phyloP scores from a whole-genome alignment of 2,113 vertebrate species.

The Rhinogobius similis region DNA sequence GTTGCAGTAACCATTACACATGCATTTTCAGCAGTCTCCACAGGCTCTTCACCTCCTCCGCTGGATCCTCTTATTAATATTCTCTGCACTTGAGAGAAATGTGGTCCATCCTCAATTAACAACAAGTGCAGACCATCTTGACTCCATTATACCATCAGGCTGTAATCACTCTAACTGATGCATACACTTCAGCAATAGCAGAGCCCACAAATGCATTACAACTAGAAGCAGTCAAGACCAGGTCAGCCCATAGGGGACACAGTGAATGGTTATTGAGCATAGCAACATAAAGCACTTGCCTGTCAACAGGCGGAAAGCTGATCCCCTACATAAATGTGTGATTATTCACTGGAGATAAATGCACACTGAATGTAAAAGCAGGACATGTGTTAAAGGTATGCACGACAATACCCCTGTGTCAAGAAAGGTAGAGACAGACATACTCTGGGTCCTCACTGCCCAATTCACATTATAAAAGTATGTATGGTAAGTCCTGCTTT shows the following conservation, averaged over 20 bases:
- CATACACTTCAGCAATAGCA: background rate
- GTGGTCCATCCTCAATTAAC: constrained; percentile 11
- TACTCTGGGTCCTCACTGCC: too few species aligned
- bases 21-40: background rate
- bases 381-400: too few species aligned
- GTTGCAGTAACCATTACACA: background rate
- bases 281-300: constrained; percentile 3
- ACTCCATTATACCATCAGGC: background rate
- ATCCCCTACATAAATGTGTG: constrained; percentile 1
- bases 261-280: background rate
- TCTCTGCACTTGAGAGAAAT: background rate
- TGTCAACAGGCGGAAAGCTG: background rate
- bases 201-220: background rate
- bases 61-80: background rate
- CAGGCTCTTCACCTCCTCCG: constrained; percentile 11
- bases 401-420: too few species aligned
- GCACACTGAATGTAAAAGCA: background rate
- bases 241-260: background rate
- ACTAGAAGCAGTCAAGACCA: background rate
- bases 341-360: background rate
- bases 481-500: too few species aligned
- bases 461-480: too few species aligned
- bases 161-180: constrained; percentile 4
- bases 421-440: too few species aligned
- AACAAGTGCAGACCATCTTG: constrained; percentile 11